Evolutionary conservation across 2,888 invertebrate species (phyloP).

Genomic region (Xestia ashworthii): DNA sequence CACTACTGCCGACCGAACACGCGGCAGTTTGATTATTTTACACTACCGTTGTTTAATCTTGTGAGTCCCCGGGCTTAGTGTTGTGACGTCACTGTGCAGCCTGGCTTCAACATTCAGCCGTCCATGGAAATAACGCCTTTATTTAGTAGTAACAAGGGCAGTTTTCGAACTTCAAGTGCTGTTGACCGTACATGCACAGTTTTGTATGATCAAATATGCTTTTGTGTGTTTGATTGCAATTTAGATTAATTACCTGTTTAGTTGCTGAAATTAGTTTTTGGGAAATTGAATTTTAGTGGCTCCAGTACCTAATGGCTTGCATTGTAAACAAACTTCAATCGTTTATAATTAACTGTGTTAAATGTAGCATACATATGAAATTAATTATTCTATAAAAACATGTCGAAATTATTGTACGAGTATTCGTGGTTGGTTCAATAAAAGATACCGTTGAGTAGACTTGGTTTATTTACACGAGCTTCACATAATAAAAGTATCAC

Average conservation of each 20-base stretch:
- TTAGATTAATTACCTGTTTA: conserved; percentile 38
- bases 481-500: too few species aligned
- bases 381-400: too few species aligned
- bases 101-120: background rate
- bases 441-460: too few species aligned
- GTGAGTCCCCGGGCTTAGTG: conserved; percentile 18
- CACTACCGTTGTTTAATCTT: conserved; percentile 26
- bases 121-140: background rate
- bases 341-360: background rate
- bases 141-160: background rate
- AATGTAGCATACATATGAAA: too few species aligned
- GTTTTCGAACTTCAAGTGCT: conserved; percentile 20
- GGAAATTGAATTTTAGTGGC: conserved; percentile 10
- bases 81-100: conserved; percentile 12
- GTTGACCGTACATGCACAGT: background rate
- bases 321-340: background rate
- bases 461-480: too few species aligned
- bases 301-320: background rate
- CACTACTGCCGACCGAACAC: background rate
- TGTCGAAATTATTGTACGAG: too few species aligned
- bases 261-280: conserved; percentile 34
- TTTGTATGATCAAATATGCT: conserved; percentile 41
- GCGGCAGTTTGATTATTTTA: conserved; percentile 39
- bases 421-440: too few species aligned
- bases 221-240: conserved; percentile 52